Base-by-base conservation (phyloP, 2,888 invertebrate genomes). In the Drosophila neonasuta region DNA sequence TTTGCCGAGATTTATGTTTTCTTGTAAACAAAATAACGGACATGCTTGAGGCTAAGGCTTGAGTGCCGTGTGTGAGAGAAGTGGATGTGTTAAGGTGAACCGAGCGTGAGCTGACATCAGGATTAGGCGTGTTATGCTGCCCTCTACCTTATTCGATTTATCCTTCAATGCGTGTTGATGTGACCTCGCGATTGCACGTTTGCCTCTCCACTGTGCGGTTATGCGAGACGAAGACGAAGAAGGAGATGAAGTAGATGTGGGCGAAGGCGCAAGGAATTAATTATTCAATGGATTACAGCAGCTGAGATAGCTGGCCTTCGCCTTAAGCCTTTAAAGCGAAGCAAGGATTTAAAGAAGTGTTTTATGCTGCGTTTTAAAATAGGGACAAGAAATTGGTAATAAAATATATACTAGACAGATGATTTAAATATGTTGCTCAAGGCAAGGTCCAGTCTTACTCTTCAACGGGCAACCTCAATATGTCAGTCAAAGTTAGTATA, bases 21-120 rank as follows among this genome's bases (percentile, higher is more conserved):
- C 88, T 86, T 77, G 82, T 79, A 82, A 81, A 84, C 76, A 84
- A 86, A 84, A 77, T 88, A 87, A 84, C 82, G 73, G 84, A 84
- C 80, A 80, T 80, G 80, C 80, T 72, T 60, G 55, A 74, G 84
- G 84, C 59, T 42, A 54, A 52, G 54, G 58, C 49, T 62, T 59
- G 49, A 62, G 41, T 49, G 6, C n/a, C n/a, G 36, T 24, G 24
- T 24, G 24, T 24, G 6, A 24, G 24, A 36, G 36, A 36, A 41
- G 39, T 41, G 50, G 56, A 62, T 36, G 71, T 57, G 54, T 32
- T 64, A 73, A 75, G 59, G 64, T 70, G 76, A 57, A 52, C 41
- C 46, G 15, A 60, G 71, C 68, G 55, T 62, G 73, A 63, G 67
- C 86, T 77, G 80, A 73, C 71, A 78, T 68, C 66, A 66, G 81